Evolutionary conservation across 1,140 invertebrate species (phyloP), one percentile per base, ranked within the genome.

Genomic region (Calosoma granatense): DNA sequence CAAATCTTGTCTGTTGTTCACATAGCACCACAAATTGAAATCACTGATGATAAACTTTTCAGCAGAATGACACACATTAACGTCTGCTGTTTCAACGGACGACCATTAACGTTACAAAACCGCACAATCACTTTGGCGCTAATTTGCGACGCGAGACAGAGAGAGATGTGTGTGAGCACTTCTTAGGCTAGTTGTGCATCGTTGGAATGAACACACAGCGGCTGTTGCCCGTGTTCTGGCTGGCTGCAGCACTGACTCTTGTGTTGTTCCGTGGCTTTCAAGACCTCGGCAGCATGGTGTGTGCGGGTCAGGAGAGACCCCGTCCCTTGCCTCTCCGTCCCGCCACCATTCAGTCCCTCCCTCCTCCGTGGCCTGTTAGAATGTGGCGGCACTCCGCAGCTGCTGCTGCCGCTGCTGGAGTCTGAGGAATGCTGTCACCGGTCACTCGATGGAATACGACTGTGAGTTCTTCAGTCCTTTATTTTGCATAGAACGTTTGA

Each of bases 221-320:
- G 26, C 26, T n/a, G 26, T 36, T 36, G 26, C 26, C 26, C 6
- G 6, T 36, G 26, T 36, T 9, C 26, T 36, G 26, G 26, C n/a
- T n/a, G n/a, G n/a, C n/a, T n/a, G n/a, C 26, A 36, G 26, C 26
- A 6, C n/a, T n/a, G 26, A 36, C 26, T 36, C 6, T 36, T 36
- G 26, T 9, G 26, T 36, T 6, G 26, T n/a, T 36, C 6, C 26
- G 26, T 36, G 26, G 26, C 26, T 36, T n/a, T n/a, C n/a, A 36
- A 11, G 41, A 17, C 15, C 41, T 47, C 41, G 15, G 41, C 41
- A 47, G 41, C 41, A 17, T 17, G 6, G 41, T 17, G 41, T 30
- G 26, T 47, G 41, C 41, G 41, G 41, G 41, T 57, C 51, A 53
- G 43, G 53, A 55, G 15, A 47, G 20, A 36, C 52, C 11, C 21